These are phyloP conservation scores for Hippopotamyrus pictus DNA, from an alignment of 2,797 vertebrate genomes.

Conservation along the genomic window DNA sequence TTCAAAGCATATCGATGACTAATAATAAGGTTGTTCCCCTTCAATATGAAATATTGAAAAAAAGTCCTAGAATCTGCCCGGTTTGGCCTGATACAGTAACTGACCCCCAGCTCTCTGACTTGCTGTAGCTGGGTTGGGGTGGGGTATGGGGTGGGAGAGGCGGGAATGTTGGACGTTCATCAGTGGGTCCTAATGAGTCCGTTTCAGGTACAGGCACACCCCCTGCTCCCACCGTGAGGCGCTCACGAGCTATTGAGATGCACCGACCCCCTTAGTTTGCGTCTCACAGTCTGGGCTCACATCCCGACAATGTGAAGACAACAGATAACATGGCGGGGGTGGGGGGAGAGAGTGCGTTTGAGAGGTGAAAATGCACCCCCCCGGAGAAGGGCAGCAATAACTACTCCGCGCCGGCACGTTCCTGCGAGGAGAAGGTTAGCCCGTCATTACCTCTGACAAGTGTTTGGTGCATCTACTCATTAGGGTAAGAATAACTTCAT, in stretches of 20 bases:
- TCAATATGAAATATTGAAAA: not conserved
- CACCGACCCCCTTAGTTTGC: not conserved
- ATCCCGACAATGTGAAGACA: not conserved
- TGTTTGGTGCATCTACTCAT: slow-evolving; percentile 40
- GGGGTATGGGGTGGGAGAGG: slow-evolving; percentile 23
- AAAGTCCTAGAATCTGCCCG: not conserved
- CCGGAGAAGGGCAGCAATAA: not conserved
- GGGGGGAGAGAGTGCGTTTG: not conserved
- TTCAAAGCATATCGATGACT: not conserved
- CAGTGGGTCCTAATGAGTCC: slow-evolving; percentile 62
- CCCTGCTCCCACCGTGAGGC: not conserved
- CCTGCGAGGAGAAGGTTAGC: slow-evolving; percentile 31
- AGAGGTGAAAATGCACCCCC: slow-evolving; percentile 32
- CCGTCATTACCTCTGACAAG: slow-evolving; percentile 42
- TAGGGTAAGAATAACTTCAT: slow-evolving; percentile 39
- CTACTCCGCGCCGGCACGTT: not conserved
- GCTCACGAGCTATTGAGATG: not conserved
- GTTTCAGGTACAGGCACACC: slow-evolving; percentile 41
- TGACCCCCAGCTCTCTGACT: not conserved
- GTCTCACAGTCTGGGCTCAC: not conserved
- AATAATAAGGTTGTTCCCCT: not conserved
- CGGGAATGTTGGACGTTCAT: slow-evolving; percentile 66
- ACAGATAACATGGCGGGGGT: not conserved
- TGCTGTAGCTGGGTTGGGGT: not conserved
- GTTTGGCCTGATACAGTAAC: not conserved